phyloP scores from a whole-genome alignment of 1,140 invertebrate genomes.

The Zaprionus africanus region DNA sequence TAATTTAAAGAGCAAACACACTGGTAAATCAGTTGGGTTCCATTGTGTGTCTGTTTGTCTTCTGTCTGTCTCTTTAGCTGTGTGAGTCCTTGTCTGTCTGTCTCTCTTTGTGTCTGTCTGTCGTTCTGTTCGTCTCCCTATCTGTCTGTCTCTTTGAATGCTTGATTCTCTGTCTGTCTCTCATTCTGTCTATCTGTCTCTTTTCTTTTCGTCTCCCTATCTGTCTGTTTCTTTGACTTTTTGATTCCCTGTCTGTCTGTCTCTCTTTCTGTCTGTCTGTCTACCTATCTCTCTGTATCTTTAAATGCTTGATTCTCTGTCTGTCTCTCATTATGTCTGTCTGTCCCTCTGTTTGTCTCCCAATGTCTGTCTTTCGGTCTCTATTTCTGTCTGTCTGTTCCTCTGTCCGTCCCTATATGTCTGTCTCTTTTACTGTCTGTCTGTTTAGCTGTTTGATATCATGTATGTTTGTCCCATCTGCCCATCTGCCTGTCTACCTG shows the following conservation, averaged over 20 bases:
- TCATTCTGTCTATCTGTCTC: neutral
- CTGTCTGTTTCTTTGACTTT: neutral
- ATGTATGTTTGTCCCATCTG: too few species aligned
- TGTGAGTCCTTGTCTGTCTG: neutral
- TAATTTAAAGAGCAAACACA: slow-evolving; percentile 27
- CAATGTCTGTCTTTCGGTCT: neutral
- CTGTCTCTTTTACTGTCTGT: neutral
- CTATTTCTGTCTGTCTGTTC: neutral
- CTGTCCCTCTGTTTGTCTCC: neutral
- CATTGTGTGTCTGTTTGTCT: neutral
- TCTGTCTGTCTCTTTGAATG: neutral
- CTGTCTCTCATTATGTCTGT: neutral
- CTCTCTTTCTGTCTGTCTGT: neutral
- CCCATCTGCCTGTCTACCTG: too few species aligned
- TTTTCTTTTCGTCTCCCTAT: neutral
- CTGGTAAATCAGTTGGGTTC: neutral
- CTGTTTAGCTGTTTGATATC: too few species aligned
- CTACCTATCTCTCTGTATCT: neutral
- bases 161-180: neutral
- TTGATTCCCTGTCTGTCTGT: neutral
- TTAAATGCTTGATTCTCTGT: neutral
- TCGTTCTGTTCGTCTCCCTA: neutral
- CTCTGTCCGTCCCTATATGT: neutral
- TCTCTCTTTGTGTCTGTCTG: neutral
- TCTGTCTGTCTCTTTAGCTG: neutral